Evolutionary conservation across 2,888 invertebrate genomes (phyloP).

Genomic region (Amphipoea lucens): DNA sequence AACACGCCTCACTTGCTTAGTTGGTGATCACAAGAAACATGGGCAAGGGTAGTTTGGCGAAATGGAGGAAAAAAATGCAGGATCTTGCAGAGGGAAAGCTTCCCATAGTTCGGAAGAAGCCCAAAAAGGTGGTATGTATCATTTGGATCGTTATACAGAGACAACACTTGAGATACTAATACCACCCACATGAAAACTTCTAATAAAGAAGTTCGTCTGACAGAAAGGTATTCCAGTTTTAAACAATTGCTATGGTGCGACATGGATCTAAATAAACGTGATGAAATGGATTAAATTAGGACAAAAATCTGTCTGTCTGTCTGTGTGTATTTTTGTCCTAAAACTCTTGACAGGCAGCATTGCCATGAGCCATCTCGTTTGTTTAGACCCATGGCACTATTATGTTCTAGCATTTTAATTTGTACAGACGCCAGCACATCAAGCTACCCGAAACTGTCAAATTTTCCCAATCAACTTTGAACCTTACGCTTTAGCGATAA

Average conservation of each 20-base stretch:
- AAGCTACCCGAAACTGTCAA: too few relatives aligned
- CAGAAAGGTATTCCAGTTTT: too few relatives aligned
- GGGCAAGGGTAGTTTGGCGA: neutral
- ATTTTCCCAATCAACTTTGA: too few relatives aligned
- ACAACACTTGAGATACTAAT: too few relatives aligned
- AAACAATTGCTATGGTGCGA: too few relatives aligned
- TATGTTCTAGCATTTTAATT: neutral
- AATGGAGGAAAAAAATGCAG: accelerated
- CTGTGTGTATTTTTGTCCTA: too few relatives aligned
- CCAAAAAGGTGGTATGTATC: neutral
- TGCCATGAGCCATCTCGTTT: neutral
- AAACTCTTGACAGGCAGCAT: too few relatives aligned
- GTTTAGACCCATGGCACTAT: neutral
- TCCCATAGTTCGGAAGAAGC: neutral
- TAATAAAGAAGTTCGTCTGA: too few relatives aligned
- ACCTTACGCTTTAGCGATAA: too few relatives aligned
- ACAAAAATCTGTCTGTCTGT: too few relatives aligned
- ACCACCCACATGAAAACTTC: too few relatives aligned
- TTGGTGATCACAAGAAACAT: neutral
- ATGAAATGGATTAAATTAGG: neutral
- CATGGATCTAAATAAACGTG: neutral
- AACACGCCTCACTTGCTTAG: neutral
- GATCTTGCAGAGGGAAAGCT: accelerated
- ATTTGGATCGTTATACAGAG: too few relatives aligned
- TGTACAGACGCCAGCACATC: neutral